phyloP scores from a whole-genome alignment of 2,797 vertebrate genomes.

The Anguilla obscura region DNA sequence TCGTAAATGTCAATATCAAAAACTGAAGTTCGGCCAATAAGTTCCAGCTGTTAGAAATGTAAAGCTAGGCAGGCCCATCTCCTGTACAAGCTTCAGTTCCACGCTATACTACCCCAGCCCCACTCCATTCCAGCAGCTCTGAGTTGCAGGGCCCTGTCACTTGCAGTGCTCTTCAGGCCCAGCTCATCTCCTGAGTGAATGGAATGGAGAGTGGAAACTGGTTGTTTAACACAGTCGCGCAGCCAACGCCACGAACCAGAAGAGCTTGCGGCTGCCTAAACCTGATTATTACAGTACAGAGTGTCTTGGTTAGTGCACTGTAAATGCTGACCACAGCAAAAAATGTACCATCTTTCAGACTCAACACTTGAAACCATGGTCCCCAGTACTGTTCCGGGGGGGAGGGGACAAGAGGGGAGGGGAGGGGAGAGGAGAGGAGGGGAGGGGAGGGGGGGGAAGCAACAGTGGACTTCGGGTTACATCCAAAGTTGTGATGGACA shows the following conservation, averaged over 20 bases:
- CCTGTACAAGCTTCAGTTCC: constrained; percentile 20
- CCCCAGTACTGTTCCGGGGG: constrained; percentile 21
- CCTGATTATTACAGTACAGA: constrained; percentile 27
- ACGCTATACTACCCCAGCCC: not conserved
- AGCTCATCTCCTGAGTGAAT: constrained; percentile 15
- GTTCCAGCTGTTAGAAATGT: constrained; percentile 33
- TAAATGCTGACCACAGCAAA: constrained; percentile 19
- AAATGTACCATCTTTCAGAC: constrained; percentile 16
- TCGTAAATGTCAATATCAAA: constrained; percentile 39
- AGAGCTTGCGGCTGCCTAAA: constrained; percentile 19
- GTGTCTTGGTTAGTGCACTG: constrained; percentile 25
- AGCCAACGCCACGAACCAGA: not conserved
- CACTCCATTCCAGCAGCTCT: constrained; percentile 18
- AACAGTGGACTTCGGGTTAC: constrained; percentile 30
- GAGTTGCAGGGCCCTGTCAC: not conserved
- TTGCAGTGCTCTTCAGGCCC: constrained; percentile 5
- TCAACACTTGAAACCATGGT: constrained; percentile 30
- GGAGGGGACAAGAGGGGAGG: not conserved
- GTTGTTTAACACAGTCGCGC: constrained; percentile 8
- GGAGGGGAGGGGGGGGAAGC: not conserved
- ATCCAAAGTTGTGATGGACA: constrained; percentile 27
- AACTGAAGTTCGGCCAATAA: constrained; percentile 35
- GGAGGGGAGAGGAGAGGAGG: not conserved
- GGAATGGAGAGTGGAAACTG: not conserved
- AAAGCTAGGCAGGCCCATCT: constrained; percentile 23